A percentile compares a stretch with the other conserved stretches of the same genome.
Evolutionary conservation across 2,888 invertebrate species (phyloP).

Genomic region (Machimus atricapillus): DNA sequence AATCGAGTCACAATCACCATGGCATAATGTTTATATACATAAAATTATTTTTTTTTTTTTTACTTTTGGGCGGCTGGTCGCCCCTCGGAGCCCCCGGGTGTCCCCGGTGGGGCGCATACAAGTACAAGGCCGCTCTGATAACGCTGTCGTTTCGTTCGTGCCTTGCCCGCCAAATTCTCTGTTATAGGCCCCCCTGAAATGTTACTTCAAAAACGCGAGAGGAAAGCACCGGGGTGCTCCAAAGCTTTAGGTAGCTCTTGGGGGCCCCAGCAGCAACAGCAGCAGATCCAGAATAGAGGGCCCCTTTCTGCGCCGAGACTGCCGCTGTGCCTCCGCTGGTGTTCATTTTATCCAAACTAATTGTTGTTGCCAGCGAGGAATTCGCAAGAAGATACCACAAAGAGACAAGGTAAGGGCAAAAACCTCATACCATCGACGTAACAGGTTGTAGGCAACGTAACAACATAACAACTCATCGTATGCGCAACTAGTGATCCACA

Average conservation of each 20-base stretch:
- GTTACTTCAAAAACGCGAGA: not conserved
- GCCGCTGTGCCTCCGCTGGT: not conserved
- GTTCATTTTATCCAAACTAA: constrained; percentile 1
- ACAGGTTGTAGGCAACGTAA: constrained; percentile 49
- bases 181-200: not conserved
- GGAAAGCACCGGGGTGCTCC: not conserved
- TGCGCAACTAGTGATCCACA: constrained; percentile 46
- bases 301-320: not conserved
- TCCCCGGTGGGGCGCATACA: not conserved
- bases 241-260: not conserved
- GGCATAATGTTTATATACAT: constrained; percentile 24
- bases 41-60: too few species aligned
- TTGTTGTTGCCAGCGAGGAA: constrained; percentile 21
- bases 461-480: constrained; percentile 30
- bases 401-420: constrained; percentile 50
- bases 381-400: constrained; percentile 45
- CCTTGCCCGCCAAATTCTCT: not conserved
- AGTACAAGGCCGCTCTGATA: not conserved
- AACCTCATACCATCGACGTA: constrained; percentile 50
- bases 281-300: not conserved
- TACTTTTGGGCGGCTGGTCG: not conserved
- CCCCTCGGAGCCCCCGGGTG: not conserved
- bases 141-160: not conserved
- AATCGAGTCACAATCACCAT: constrained; percentile 8
- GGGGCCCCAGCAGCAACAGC: not conserved